These are phyloP conservation scores for Lanistes nyassanus DNA, from an alignment of 1,140 invertebrate species.

Conservation along the genomic window DNA sequence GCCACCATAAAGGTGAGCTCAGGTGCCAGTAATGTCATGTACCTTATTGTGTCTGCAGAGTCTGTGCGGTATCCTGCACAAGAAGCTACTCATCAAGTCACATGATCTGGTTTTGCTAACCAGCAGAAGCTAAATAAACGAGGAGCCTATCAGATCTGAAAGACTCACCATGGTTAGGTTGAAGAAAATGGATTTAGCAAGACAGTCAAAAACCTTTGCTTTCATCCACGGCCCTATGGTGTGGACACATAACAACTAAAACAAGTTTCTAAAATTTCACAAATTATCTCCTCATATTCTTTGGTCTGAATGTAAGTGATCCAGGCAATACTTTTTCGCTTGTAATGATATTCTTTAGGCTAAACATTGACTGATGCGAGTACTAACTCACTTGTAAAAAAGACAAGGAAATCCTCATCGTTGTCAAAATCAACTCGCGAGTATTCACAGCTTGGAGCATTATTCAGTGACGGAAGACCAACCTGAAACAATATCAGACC, in stretches of 20 bases:
- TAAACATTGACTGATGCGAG: background rate
- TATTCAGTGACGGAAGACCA: slow-evolving; percentile 68
- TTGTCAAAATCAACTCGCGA: slow-evolving; percentile 83
- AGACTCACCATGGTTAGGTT: no score
- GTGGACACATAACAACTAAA: no score
- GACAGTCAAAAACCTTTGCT: no score
- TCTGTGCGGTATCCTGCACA: slow-evolving; percentile 23
- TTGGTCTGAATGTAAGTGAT: no score
- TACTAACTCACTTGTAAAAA: slow-evolving; percentile 76
- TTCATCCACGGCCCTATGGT: no score
- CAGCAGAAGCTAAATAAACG: no score
- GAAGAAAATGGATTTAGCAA: no score
- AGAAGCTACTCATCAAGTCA: slow-evolving; percentile 1
- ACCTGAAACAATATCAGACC: slow-evolving; percentile 52
- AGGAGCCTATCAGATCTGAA: no score
- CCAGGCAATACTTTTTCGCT: background rate
- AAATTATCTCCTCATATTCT: no score
- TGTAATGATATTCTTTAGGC: no score
- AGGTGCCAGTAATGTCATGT: slow-evolving; percentile 82
- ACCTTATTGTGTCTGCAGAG: slow-evolving; percentile 68
- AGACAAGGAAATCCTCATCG: slow-evolving; percentile 87
- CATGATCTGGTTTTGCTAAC: no score
- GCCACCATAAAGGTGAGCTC: slow-evolving; percentile 84
- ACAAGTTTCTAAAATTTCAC: no score
- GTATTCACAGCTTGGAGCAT: slow-evolving; percentile 79